These are phyloP conservation scores for Tyrannus savana DNA, from an alignment of 2,113 vertebrate species.

Conservation along the genomic window DNA sequence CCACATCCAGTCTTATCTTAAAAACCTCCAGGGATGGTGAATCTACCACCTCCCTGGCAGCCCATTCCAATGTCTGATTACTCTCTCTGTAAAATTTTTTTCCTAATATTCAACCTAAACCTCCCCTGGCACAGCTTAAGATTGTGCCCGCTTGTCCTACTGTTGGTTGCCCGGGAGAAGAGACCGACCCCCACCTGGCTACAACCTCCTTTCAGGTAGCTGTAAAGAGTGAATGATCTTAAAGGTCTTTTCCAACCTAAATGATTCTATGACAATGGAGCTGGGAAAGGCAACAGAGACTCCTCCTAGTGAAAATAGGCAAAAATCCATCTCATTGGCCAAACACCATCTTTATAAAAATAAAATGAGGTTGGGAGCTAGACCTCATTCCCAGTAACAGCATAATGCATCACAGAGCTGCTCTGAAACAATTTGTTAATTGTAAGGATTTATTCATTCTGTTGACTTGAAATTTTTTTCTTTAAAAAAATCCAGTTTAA, in stretches of 20 bases:
- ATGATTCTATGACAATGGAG: fast-evolving
- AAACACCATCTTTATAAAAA: background rate
- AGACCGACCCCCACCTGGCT: no score
- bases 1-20: no score
- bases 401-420: background rate
- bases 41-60: no score
- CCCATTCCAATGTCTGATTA: no score
- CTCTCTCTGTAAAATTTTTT: no score
- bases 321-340: background rate
- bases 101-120: no score
- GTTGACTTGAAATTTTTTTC: background rate
- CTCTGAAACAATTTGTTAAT: background rate
- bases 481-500: background rate
- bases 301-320: background rate
- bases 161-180: no score
- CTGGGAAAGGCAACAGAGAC: background rate
- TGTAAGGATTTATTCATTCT: background rate
- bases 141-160: no score
- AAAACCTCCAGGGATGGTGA: no score
- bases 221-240: background rate
- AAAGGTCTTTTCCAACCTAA: background rate
- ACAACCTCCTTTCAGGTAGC: no score
- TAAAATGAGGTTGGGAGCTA: background rate
- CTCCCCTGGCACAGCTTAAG: no score
- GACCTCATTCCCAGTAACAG: background rate